A percentile compares a stretch with the other conserved stretches of the same genome.
Conservation (phyloP, 2,797 vertebrate species). For the Eospalax fontanierii region DNA sequence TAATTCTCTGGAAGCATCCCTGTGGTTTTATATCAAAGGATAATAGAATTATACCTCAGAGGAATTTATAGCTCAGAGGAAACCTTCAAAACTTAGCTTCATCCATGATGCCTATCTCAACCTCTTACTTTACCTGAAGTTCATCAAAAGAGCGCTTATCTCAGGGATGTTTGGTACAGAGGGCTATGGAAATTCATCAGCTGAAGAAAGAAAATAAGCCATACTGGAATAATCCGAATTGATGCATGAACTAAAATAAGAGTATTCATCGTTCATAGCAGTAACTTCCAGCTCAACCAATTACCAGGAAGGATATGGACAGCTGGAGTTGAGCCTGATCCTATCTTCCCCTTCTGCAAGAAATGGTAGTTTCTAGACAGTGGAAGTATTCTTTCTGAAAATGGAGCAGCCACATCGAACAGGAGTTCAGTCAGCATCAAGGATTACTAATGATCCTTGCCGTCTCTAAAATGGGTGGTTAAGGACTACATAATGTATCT, state of each 20-base stretch:
- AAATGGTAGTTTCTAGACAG: not conserved
- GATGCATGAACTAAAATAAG: not conserved
- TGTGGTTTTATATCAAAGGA: not conserved
- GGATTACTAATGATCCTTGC: not conserved
- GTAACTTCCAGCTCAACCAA: not conserved
- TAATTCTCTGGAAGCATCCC: not conserved
- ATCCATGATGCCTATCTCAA: not conserved
- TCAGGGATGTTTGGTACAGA: not conserved
- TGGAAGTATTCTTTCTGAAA: not conserved
- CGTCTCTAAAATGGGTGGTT: not conserved
- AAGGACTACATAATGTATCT: not conserved
- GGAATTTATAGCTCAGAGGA: too few species aligned
- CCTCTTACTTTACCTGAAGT: not conserved
- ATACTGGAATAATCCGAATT: not conserved
- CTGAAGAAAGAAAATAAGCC: not conserved
- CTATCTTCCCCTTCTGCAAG: not conserved
- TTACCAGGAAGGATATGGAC: not conserved
- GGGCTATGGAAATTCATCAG: not conserved
- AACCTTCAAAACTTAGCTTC: not conserved
- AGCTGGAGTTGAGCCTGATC: not conserved
- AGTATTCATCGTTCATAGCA: not conserved
- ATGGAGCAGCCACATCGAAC: not conserved
- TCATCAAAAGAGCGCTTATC: not conserved
- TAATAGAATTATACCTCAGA: not conserved
- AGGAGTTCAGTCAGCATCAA: not conserved